These are phyloP conservation scores for Diorhabda elongata DNA, from an alignment of 1,140 invertebrate species.

Conservation along the genomic window DNA sequence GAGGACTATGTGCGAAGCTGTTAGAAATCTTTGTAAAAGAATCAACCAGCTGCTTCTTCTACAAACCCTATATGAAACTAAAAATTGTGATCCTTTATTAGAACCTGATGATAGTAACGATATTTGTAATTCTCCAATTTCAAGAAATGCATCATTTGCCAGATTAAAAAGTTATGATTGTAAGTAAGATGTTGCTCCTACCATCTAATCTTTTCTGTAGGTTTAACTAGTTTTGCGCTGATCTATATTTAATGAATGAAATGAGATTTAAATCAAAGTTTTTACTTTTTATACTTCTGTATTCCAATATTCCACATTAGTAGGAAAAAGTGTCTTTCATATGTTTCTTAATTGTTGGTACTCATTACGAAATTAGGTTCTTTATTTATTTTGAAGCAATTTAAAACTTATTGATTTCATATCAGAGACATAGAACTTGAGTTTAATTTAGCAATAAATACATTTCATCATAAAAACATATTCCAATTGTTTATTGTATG, in stretches of 20 bases:
- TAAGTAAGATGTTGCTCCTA: slow-evolving; percentile 20
- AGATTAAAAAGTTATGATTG: slow-evolving; percentile 41
- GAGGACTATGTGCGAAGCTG: slow-evolving; percentile 52
- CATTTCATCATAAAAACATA: too few species aligned
- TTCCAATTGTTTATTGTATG: too few species aligned
- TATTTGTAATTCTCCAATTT: slow-evolving; percentile 22
- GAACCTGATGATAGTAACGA: slow-evolving; percentile 56
- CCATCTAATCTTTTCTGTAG: not conserved
- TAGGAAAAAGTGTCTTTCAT: too few species aligned
- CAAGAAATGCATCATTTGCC: slow-evolving; percentile 30
- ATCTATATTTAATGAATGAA: not conserved
- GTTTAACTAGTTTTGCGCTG: not conserved
- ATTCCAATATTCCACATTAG: too few species aligned
- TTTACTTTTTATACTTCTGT: too few species aligned
- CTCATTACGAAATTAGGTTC: too few species aligned
- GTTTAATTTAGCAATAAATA: too few species aligned
- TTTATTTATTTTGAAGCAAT: too few species aligned
- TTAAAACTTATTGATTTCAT: too few species aligned
- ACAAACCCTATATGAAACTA: slow-evolving; percentile 65
- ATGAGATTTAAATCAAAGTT: too few species aligned
- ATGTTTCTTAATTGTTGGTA: too few species aligned
- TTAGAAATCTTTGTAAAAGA: slow-evolving; percentile 59
- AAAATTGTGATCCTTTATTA: slow-evolving; percentile 65
- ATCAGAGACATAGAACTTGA: too few species aligned
- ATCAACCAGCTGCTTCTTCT: slow-evolving; percentile 73